Base-by-base conservation (phyloP, 2,797 vertebrate genomes). In the Chelonia mydas region DNA sequence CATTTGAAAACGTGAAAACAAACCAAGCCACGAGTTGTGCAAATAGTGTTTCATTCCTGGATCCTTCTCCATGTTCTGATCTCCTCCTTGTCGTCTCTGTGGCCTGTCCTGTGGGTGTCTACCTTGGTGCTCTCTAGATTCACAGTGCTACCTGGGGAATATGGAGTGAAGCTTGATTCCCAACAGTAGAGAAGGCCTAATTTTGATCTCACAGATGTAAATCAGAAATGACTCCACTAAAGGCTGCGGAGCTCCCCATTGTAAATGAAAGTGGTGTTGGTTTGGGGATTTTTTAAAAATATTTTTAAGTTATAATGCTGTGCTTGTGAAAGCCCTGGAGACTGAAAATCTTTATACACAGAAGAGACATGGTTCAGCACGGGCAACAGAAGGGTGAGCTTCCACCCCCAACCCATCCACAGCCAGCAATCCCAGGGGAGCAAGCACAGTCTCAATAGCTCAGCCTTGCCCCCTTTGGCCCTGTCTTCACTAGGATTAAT, bases 341-440 rank as follows among this genome's bases (percentile, higher is more conserved):
- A 95, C 45, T 91, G 91, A 97, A 96, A 90, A 78, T 72, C 92
- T 90, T 96, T 88, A 88, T 91, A 41, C 65, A 41, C 37, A 19
- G 37, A 23, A 68, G 68, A 72, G 68, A 72, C 19, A 94, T 41
- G 65, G 84, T 41, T 80, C 8, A 53, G 89, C 13, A 28, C 41
- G 65, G 72, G 57, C 90, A 92, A 90, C 93, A 95, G 86, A 10
- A 3, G 78, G 45, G 15, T 76, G 23, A n/a, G 59, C 1, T 0
- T 88, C 50, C 13, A 86, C 86, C 1, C 25, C 47, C 84, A 41
- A 45, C 11, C 8, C 21, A 25, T 21, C 83, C n/a, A 47, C 72
- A 77, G 77, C 83, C 86, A 55, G 47, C 2, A 0, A 59, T 77
- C 9, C 86, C 28, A 49, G 1, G 0, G 87, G 53, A 90, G 85